Evolutionary conservation across 2,113 vertebrate genomes (phyloP).

Genomic region (Genyomyrus donnyi): DNA sequence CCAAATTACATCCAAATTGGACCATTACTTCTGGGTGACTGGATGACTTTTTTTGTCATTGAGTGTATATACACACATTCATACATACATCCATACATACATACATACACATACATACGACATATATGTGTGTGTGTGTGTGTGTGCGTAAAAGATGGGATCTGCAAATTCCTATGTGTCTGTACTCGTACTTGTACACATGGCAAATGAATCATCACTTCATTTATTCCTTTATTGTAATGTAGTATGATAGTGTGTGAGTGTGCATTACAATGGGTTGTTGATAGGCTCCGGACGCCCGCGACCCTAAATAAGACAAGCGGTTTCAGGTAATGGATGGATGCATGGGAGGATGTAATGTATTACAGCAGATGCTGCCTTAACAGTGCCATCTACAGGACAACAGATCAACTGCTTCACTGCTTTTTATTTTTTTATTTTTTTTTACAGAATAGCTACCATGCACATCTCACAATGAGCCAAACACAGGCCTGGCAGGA

Average conservation of each 20-base stretch:
- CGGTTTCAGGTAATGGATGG: no score
- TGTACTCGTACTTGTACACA: not conserved
- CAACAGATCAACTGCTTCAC: not conserved
- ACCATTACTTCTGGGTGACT: no score
- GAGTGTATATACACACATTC: no score
- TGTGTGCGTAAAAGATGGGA: not conserved
- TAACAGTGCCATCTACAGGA: not conserved
- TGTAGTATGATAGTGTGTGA: not conserved
- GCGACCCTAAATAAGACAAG: no score
- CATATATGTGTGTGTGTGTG: no score
- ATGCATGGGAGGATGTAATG: not conserved
- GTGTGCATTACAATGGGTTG: no score
- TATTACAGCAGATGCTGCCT: not conserved
- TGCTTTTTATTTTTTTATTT: not conserved
- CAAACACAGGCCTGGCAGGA: not conserved
- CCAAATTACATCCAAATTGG: no score
- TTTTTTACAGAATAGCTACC: not conserved
- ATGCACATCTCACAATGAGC: not conserved
- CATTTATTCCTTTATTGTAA: not conserved
- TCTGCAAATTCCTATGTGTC: no score
- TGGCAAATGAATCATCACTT: not conserved
- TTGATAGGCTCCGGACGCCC: no score
- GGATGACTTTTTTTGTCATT: no score
- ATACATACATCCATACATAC: no score
- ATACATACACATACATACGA: no score